phyloP scores from a whole-genome alignment of 2,888 invertebrate species.

The Pogonocherus hispidulus region DNA sequence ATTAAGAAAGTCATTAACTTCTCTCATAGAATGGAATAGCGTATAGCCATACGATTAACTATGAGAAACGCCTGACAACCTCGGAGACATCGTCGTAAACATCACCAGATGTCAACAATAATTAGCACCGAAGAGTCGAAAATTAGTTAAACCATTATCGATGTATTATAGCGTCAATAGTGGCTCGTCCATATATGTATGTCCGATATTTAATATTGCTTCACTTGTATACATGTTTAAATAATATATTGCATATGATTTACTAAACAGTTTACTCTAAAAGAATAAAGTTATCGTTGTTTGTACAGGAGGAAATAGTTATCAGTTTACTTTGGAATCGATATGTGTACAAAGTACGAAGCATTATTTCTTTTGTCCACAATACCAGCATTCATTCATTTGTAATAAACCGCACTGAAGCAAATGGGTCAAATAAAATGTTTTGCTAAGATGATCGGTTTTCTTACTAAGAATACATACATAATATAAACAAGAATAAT shows the following conservation, averaged over 20 bases:
- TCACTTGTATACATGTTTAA: background rate
- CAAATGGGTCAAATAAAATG: too few species aligned
- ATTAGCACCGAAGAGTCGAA: slow-evolving; percentile 18
- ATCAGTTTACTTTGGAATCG: slow-evolving; percentile 16
- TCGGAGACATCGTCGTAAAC: background rate
- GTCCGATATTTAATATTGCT: background rate
- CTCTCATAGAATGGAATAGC: background rate
- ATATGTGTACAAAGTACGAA: background rate
- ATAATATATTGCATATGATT: background rate
- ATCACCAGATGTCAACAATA: slow-evolving; percentile 17
- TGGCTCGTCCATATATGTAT: background rate
- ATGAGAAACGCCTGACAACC: slow-evolving; percentile 4
- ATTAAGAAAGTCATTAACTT: background rate
- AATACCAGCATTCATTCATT: background rate
- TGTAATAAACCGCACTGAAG: too few species aligned
- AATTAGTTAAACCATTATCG: slow-evolving; percentile 20
- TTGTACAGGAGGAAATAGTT: background rate
- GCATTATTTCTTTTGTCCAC: background rate
- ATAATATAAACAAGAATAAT: too few species aligned
- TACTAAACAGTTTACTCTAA: background rate
- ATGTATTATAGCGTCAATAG: slow-evolving; percentile 8
- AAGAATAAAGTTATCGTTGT: background rate
- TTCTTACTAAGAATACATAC: too few species aligned
- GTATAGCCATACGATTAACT: background rate
- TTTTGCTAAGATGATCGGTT: too few species aligned